Evolutionary conservation across 2,888 invertebrate species (phyloP).

Genomic region (Plagodis dolabraria): DNA sequence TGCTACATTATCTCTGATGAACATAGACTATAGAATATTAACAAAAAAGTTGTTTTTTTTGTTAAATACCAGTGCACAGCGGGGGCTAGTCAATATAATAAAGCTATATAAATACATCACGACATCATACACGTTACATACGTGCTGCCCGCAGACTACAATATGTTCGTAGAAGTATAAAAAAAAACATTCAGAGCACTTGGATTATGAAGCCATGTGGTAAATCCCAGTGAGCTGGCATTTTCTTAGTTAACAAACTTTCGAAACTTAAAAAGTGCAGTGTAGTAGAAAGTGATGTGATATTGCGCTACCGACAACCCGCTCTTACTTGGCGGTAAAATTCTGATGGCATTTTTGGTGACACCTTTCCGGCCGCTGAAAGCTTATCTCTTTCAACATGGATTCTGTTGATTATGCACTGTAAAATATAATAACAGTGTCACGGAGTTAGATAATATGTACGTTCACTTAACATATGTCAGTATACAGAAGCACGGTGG

Average conservation of each 20-base stretch:
- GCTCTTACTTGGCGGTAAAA: constrained; percentile 96
- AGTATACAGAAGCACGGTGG: constrained; percentile 99
- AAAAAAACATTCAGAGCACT: constrained; percentile 95
- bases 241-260: constrained; percentile 97
- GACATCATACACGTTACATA: no score
- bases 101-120: no score
- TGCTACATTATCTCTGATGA: no score
- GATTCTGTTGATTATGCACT: constrained; percentile 98
- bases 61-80: constrained; percentile 87
- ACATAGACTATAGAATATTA: no score
- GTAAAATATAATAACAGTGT: constrained; percentile 97
- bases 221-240: constrained; percentile 96
- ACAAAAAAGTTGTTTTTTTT: constrained; percentile 70
- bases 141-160: constrained; percentile 97
- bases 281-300: constrained; percentile 95
- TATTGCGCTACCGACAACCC: constrained; percentile 97
- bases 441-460: constrained; percentile 96
- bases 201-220: constrained; percentile 99
- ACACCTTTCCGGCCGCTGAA: constrained; percentile 97
- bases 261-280: no score
- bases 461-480: constrained; percentile 98
- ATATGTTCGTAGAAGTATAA: constrained; percentile 98
- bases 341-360: constrained; percentile 95
- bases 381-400: constrained; percentile 96
- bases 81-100: constrained; percentile 94